These are phyloP conservation scores for Rhaphigaster nebulosa DNA, from an alignment of 2,888 invertebrate species.

Conservation along the genomic window DNA sequence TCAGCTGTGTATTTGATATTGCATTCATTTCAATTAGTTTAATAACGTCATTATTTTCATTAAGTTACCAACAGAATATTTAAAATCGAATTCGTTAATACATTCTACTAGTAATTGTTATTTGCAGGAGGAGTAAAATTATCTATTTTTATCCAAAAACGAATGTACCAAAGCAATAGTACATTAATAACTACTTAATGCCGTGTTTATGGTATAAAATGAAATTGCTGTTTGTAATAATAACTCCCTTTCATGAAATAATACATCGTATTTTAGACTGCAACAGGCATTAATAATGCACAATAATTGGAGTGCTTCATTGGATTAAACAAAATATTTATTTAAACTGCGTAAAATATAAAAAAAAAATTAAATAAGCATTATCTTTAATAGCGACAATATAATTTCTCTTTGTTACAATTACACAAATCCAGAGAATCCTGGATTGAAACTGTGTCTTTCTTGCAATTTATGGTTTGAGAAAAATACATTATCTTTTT, in stretches of 20 bases:
- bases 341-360: not conserved
- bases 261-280: not conserved
- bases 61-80: not conserved
- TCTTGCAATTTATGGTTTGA: too few relatives aligned
- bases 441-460: too few relatives aligned
- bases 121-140: not conserved
- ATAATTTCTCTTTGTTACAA: too few relatives aligned
- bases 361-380: too few relatives aligned
- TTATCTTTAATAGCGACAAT: too few relatives aligned
- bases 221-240: not conserved
- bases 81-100: not conserved
- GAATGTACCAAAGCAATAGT: not conserved
- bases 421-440: too few relatives aligned
- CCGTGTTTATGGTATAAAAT: not conserved
- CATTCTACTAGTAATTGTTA: not conserved
- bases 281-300: not conserved
- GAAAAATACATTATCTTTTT: too few relatives aligned
- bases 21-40: not conserved
- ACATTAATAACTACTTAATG: not conserved
- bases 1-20: not conserved
- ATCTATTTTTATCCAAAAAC: not conserved
- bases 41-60: not conserved
- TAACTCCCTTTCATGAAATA: not conserved
- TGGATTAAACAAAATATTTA: not conserved
- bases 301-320: not conserved